Evolutionary conservation across 2,113 vertebrate species (phyloP), one percentile per base, ranked within the genome.

Genomic region (Sprattus sprattus): DNA sequence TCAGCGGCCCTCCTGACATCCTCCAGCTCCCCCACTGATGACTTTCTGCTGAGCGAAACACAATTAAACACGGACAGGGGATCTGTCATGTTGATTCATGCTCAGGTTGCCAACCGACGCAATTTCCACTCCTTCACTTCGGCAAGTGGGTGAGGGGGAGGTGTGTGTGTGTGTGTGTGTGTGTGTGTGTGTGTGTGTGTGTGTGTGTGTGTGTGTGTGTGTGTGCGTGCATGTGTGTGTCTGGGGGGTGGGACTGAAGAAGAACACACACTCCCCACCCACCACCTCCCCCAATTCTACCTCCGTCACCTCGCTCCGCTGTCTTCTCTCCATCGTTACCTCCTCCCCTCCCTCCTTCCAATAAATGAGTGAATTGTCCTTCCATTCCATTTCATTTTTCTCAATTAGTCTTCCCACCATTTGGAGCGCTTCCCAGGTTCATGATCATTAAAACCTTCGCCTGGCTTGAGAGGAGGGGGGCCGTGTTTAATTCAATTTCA

Each of bases 1-100:
- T 28, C 64, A 71, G n/a, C n/a, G 9, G 1, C 7, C n/a, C 64
- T 28, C n/a, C 28, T 32, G n/a, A 71, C 64, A 71, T 25, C 64
- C 25, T 10, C n/a, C 25, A 13, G 28, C 11, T 71, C 28, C 71
- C 10, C 71, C 71, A 4, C 25, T 78, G 71, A 78, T 78, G 71
- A 78, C 71, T 78, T 78, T 78, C 88, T 92, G 90, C 90, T 90
- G 90, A 88, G 90, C 83, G 82, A 90, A 94, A 94, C 91, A 92
- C 93, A 94, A 94, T 94, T 92, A 92, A 87, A 88, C 86, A 45
- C 67, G 90, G 84, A 86, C 1, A 82, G 86, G 86, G 91, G 88
- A 92, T 95, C 93, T 82, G 87, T 95, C 93, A 93, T 87, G 86
- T 90, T 93, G 92, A 95, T 94, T 94, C 90, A 94, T 94, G 89